Conservation (phyloP, 1,140 invertebrate genomes). For the Ostrea edulis region DNA sequence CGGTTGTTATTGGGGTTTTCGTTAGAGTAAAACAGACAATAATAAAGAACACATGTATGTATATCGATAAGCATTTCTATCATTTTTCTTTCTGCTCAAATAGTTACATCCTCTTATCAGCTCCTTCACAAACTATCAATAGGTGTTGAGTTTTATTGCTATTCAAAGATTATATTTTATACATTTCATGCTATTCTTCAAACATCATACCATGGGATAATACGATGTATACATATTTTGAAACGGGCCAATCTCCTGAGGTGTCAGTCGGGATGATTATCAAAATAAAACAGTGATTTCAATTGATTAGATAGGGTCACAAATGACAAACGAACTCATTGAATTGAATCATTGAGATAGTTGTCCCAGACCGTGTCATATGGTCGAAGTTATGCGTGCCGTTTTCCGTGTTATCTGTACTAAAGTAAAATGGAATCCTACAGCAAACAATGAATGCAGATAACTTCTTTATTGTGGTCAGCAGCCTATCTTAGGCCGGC, state of each 20-base stretch:
- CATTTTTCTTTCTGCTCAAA: neutral
- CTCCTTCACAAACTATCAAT: neutral
- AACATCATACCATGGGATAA: neutral
- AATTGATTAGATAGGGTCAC: neutral
- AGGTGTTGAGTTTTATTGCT: neutral
- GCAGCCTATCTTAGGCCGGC: neutral
- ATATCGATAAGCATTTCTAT: too few relatives aligned
- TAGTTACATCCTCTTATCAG: slow-evolving; percentile 3
- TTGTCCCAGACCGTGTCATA: neutral
- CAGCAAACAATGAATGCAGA: neutral
- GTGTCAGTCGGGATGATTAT: neutral
- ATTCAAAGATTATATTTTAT: neutral
- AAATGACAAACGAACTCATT: neutral
- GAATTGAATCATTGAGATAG: neutral
- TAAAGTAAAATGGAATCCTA: neutral
- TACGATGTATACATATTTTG: neutral
- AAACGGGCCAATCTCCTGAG: slow-evolving; percentile 10
- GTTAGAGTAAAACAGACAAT: neutral
- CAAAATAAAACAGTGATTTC: neutral
- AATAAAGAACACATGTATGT: neutral
- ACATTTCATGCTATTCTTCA: neutral
- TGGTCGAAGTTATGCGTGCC: neutral
- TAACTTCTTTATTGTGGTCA: neutral
- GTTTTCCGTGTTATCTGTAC: neutral
- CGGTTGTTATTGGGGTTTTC: neutral